These are phyloP conservation scores for Osmerus mordax DNA, from an alignment of 2,113 vertebrate species.

Conservation along the genomic window DNA sequence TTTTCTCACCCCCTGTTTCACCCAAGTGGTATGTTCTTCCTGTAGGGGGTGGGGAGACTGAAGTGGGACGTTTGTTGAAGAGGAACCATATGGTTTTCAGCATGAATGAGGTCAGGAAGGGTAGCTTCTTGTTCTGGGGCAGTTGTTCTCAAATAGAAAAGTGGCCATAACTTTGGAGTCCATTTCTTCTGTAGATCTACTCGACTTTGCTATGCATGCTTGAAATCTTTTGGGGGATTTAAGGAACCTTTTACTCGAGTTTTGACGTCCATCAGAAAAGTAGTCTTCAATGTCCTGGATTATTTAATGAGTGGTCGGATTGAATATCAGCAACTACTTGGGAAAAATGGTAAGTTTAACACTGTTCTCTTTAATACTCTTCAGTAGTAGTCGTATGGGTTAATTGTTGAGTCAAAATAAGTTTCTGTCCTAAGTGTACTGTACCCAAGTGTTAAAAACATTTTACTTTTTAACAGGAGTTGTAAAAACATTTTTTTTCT, in stretches of 20 bases:
- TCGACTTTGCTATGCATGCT: background rate
- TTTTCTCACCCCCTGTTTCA: slow-evolving; percentile 9
- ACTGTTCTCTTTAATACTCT: background rate
- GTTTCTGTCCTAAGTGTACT: too few species aligned
- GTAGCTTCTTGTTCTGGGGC: slow-evolving; percentile 14
- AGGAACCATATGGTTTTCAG: slow-evolving; percentile 37
- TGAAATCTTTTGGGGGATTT: slow-evolving; percentile 5
- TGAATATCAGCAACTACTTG: slow-evolving; percentile 4
- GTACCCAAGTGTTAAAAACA: too few species aligned
- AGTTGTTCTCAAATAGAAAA: slow-evolving; percentile 1
- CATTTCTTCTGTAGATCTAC: background rate
- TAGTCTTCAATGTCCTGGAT: slow-evolving; percentile 11
- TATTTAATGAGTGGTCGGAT: slow-evolving; percentile 22
- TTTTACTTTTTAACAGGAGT: too few species aligned
- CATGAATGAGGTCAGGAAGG: slow-evolving; percentile 31
- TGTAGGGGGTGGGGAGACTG: slow-evolving; percentile 15
- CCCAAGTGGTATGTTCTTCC: slow-evolving; percentile 26
- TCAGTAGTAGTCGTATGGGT: too few species aligned
- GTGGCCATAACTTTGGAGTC: background rate
- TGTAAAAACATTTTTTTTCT: background rate
- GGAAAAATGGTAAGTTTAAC: slow-evolving; percentile 21
- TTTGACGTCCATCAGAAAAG: background rate
- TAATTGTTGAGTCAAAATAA: too few species aligned
- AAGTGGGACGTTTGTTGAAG: slow-evolving; percentile 27
- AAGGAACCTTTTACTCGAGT: background rate